Conservation (phyloP, 2,797 vertebrate species). For the Rallus crepitans region DNA sequence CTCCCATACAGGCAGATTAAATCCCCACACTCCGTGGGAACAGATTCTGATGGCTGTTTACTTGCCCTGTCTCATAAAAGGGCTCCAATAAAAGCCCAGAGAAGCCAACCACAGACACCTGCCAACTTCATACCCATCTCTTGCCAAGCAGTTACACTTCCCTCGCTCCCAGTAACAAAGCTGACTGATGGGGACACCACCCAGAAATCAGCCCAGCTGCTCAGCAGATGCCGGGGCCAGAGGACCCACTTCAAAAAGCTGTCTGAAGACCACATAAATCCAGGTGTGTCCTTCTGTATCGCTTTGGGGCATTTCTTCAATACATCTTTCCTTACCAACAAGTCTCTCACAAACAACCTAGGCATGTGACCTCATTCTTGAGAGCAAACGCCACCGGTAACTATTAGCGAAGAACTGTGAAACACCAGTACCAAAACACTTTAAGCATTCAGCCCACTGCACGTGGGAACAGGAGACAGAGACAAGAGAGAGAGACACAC, state of each 20-base stretch:
- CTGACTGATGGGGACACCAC: background rate
- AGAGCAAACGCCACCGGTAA: background rate
- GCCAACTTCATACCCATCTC: background rate
- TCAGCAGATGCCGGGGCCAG: background rate
- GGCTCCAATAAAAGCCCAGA: background rate
- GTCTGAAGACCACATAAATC: background rate
- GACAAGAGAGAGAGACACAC: background rate
- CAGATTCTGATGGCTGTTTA: background rate
- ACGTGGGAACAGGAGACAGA: background rate
- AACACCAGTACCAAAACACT: background rate
- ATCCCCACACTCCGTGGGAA: background rate
- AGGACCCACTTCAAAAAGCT: background rate
- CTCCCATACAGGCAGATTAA: background rate
- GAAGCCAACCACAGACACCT: background rate
- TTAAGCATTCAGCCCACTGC: background rate
- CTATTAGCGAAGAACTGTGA: background rate
- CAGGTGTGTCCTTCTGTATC: background rate
- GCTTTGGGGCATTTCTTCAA: background rate
- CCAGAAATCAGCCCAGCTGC: background rate
- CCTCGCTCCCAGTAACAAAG: background rate
- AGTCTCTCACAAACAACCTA: background rate
- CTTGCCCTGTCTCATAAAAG: background rate
- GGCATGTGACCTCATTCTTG: background rate
- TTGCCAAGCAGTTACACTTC: rapidly evolving
- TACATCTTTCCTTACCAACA: background rate